A percentile compares a stretch with the other conserved stretches of the same genome.
Conservation (phyloP, 2,888 invertebrate genomes). For the Hemistola chrysoprasaria region DNA sequence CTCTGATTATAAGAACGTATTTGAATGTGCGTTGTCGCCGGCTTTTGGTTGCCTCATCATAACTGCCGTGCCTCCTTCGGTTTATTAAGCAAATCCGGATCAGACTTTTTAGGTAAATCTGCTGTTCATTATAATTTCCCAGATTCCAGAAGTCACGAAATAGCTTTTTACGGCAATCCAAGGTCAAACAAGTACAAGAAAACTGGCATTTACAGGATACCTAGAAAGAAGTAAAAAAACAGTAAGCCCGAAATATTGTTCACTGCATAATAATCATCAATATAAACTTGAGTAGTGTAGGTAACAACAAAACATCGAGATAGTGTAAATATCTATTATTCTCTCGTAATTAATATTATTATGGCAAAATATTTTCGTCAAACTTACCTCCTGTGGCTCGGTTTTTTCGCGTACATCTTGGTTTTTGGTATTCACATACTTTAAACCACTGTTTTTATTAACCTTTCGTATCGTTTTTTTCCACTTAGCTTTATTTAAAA, state of each 20-base stretch:
- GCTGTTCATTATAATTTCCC: conserved; percentile 6
- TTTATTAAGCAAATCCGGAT: conserved; percentile 6
- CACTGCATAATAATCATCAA: neutral
- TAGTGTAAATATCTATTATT: neutral
- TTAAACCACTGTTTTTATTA: neutral
- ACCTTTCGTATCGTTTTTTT: conserved; percentile 2
- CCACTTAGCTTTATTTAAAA: conserved; percentile 2
- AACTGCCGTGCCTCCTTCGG: conserved; percentile 8
- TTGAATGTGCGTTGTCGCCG: conserved; percentile 9
- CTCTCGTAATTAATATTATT: neutral
- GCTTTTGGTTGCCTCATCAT: conserved; percentile 7
- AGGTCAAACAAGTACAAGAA: conserved; percentile 3
- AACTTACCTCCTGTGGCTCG: neutral
- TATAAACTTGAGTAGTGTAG: neutral
- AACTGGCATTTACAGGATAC: conserved; percentile 6
- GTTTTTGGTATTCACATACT: conserved; percentile 1
- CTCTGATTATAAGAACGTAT: conserved; percentile 7
- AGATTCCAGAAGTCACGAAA: conserved; percentile 5
- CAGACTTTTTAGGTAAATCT: conserved; percentile 6
- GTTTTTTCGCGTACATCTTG: too few relatives aligned
- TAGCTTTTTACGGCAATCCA: conserved; percentile 6
- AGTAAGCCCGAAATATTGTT: conserved; percentile 1
- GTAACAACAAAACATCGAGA: neutral
- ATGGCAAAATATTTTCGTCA: neutral
- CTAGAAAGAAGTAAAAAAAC: conserved; percentile 2